phyloP scores from a whole-genome alignment of 2,888 invertebrate genomes.

The Blastobasis adustella region DNA sequence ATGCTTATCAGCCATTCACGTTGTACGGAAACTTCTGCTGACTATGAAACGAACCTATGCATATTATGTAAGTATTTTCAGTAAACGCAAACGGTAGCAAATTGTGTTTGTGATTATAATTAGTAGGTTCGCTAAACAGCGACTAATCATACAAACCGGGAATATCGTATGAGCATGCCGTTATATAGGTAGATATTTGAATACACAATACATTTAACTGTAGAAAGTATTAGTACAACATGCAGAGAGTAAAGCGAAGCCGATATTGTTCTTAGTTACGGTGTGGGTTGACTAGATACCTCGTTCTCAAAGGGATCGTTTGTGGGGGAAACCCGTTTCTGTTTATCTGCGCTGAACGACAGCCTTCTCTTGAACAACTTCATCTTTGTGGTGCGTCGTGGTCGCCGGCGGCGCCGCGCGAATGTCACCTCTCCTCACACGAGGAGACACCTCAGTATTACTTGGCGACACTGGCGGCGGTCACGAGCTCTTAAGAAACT shows the following conservation, averaged over 20 bases:
- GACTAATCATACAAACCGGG: too few relatives aligned
- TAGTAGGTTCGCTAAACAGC: too few relatives aligned
- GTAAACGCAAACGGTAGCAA: too few relatives aligned
- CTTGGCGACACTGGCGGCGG: constrained; percentile 16
- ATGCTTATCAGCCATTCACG: constrained; percentile 37
- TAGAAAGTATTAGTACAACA: constrained; percentile 9
- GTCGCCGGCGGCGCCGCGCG: constrained; percentile 28
- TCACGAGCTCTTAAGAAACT: constrained; percentile 8
- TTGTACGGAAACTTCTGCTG: constrained; percentile 6
- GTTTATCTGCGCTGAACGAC: constrained; percentile 68
- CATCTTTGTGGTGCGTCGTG: constrained; percentile 43
- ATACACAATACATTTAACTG: neutral
- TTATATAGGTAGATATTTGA: too few relatives aligned
- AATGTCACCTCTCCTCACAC: constrained; percentile 36
- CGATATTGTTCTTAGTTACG: constrained; percentile 10
- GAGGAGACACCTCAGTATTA: constrained; percentile 32
- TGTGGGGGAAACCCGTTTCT: constrained; percentile 56
- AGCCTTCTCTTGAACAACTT: constrained; percentile 71
- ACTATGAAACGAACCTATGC: neutral
- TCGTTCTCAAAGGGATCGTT: constrained; percentile 69
- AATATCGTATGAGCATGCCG: too few relatives aligned
- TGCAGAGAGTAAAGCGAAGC: constrained; percentile 3
- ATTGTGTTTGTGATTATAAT: too few relatives aligned
- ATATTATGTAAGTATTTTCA: neutral
- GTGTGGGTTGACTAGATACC: constrained; percentile 41